Percentiles rank a stretch among this genome's conserved stretches.
phyloP scores from a whole-genome alignment of 2,113 vertebrate genomes.

The Sinocyclocheilus anshuiensis region DNA sequence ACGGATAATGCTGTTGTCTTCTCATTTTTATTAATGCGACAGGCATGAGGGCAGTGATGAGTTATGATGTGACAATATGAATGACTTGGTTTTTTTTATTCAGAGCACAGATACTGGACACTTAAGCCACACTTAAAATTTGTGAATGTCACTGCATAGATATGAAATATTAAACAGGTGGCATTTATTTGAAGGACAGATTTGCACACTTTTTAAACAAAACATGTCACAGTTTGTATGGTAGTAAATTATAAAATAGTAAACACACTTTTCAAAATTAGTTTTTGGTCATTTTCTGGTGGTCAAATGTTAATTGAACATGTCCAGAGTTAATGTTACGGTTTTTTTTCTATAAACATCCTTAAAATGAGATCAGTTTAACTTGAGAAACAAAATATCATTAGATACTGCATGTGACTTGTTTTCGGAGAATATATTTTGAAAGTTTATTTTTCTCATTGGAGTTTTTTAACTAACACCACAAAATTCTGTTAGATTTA shows the following conservation, averaged over 20 bases:
- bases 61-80: not conserved
- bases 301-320: not conserved
- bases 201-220: not conserved
- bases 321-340: not conserved
- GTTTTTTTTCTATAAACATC: not conserved
- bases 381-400: not conserved
- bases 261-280: not conserved
- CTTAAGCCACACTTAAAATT: not conserved
- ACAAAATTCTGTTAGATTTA: not conserved
- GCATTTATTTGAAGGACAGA: not conserved
- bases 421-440: not conserved
- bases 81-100: not conserved
- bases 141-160: not conserved
- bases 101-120: not conserved
- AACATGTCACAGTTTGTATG: not conserved
- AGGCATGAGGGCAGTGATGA: slow-evolving; percentile 8
- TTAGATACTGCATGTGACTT: not conserved
- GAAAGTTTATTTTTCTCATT: not conserved
- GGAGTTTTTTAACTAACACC: not conserved
- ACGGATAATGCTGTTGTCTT: not conserved
- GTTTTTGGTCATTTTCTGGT: not conserved
- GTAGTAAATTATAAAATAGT: not conserved
- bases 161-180: not conserved
- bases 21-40: slow-evolving; percentile 5
- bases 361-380: not conserved